Evolutionary conservation across 2,113 vertebrate genomes (phyloP), one percentile per base, ranked within the genome.

Genomic region (Tapirus terrestris): DNA sequence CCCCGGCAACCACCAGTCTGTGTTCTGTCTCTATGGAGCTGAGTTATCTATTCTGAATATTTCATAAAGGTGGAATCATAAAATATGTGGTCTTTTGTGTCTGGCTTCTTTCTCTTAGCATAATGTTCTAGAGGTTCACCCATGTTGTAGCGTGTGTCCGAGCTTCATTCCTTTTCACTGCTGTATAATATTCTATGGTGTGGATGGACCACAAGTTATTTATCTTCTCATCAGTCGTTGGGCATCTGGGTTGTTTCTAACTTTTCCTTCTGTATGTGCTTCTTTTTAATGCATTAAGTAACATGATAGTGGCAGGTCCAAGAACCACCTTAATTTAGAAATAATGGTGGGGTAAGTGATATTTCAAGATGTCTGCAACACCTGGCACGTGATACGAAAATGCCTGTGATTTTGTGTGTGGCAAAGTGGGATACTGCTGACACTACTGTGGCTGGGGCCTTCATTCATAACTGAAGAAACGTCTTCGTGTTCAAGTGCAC

Each of bases 341-440:
- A 45, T 4, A 10, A 27, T 10, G 39, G n/a, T 23, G 12, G 39
- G 20, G 5, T 25, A 1, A 33, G 39, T n/a, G 56, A n/a, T 48
- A 25, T n/a, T 36, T 61, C 21, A 2, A 10, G 31, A 8, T 36
- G n/a, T 18, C 1, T 36, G 14, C 14, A 2, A 3, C 48, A 27
- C 17, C 23, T 6, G 29, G 9, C 21, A 0, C 0, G 7, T 18
- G 70, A 16, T 16, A 1, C 1, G 20, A 21, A 45, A 60, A 33
- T 2, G 9, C 8, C 70, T 7, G 14, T 8, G 72, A 10, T 10
- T n/a, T 10, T 8, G 31, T 53, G 51, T 53, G 51, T 53, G 51
- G 51, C 51, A 53, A 53, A 53, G 51, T 4, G 56, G 67, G 13
- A 7, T 5, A 16, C 13, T 2, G 39, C 43, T 2, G 3, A 9